Evolutionary conservation across 2,113 vertebrate species (phyloP), one percentile per base, ranked within the genome.

Genomic region (Hassar affinis): DNA sequence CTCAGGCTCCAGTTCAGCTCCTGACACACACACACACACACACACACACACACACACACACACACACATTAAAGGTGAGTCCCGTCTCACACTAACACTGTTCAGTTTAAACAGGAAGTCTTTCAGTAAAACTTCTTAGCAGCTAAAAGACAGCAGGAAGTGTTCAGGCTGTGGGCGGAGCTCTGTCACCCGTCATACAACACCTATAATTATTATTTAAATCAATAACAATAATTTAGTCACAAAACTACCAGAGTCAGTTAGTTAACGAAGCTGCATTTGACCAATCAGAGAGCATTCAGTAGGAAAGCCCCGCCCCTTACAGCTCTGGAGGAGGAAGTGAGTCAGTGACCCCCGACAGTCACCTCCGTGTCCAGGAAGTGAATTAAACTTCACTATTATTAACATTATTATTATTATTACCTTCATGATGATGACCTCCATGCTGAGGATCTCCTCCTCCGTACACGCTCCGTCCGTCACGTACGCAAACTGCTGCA

Each of bases 381-480:
- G 66, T 38, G 66, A 2, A 0, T 68, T 61, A n/a, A 61, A 61
- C 11, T 61, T 27, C 10, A 27, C 56, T 25, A 25, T 25, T 22
- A 57, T 10, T 7, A 6, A 62, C 11, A 25, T 57, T 3, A 30
- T 27, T 27, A 14, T 27, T 38, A 51, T 49, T 15, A 42, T 77
- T 85, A 98, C 98, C 97, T 98, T 97, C 97, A 99, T 96, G 84
- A 99, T 94, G 64, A 97, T 96, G 78, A 99, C 89, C 88, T 99
- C 98, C 97, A 99, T 99, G 72, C 88, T 94, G 52, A 98, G 94
- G 85, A 99, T 98, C 87, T 98, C 97, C 9, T 98, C 97, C 88
- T 97, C 97, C 3, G 95, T 95, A 89, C 98, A 99, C 83, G 97
- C 97, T 30, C 97, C 96, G n/a, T 99, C 97, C 30, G 98, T 98